phyloP scores from a whole-genome alignment of 1,140 invertebrate genomes.

The Melitaea cinxia region DNA sequence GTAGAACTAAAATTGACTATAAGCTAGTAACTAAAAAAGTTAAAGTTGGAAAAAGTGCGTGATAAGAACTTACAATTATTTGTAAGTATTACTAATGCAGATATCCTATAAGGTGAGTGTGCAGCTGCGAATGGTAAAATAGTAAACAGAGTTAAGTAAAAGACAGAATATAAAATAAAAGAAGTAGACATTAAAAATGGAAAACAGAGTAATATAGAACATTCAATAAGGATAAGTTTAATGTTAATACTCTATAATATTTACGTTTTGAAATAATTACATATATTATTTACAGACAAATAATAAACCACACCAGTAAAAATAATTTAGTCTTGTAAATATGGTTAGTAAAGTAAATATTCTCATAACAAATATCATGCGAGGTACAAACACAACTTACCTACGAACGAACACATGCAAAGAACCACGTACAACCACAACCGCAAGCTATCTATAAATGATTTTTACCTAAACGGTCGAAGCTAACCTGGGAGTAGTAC shows the following conservation, averaged over 20 bases:
- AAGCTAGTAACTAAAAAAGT: too few relatives aligned
- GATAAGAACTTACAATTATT: conserved; percentile 22
- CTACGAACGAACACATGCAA: conserved; percentile 4
- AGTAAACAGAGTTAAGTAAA: background rate
- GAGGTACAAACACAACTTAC: background rate
- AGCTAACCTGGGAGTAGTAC: conserved; percentile 79
- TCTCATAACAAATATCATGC: background rate
- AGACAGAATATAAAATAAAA: background rate
- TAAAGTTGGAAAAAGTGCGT: background rate
- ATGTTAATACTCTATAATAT: too few relatives aligned
- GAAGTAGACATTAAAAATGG: background rate
- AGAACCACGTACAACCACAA: background rate
- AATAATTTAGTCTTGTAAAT: too few relatives aligned
- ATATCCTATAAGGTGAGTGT: conserved; percentile 26
- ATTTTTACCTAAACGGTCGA: conserved; percentile 6
- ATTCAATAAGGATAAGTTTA: too few relatives aligned
- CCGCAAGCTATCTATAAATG: background rate
- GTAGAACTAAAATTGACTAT: too few relatives aligned
- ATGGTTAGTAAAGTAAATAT: too few relatives aligned
- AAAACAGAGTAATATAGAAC: too few relatives aligned
- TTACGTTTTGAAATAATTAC: too few relatives aligned
- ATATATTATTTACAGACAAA: too few relatives aligned
- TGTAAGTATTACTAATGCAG: conserved; percentile 25
- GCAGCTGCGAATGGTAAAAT: conserved; percentile 10
- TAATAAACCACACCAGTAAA: too few relatives aligned